Base-by-base conservation (phyloP, 2,888 invertebrate species). In the Agrenia bidenticulata region DNA sequence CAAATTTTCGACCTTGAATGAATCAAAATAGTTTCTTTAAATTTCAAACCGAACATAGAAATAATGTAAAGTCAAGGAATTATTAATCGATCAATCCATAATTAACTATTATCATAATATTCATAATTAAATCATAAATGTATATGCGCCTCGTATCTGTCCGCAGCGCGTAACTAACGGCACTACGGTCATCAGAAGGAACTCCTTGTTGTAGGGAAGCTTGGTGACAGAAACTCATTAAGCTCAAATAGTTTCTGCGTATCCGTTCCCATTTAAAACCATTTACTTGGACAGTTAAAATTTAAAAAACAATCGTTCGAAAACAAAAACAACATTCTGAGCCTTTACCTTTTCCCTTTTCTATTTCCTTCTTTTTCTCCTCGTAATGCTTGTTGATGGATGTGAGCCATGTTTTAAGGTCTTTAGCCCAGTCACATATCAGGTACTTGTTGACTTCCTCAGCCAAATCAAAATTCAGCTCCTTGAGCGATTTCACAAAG, bases 401-500 rank as follows among this genome's bases (percentile, higher is more conserved):
- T n/a, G 58, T 57, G 13, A 72, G 45, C 9, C 69, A 60, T 11
- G 37, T 58, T 2, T 54, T 63, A 17, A 72, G 17, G 37, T 69
- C 72, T 17, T 60, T 56, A 24, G 67, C 61, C 74, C 74, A 74
- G 50, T 73, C 68, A 24, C 63, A 66, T 37, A 74, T 55, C 15
- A 73, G 50, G 49, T 61, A 32, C 15, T 61, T 41, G 13, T 63
- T 67, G 42, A 73, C 39, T 42, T 72, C 65, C 19, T 71, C 69
- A 0, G 65, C 63, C 50, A 73, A 63, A 2, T 67, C 66, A 42
- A 70, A 73, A 19, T 73, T 70, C 5, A 69, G 63, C 23, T 73
- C 73, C 23, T 24, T 63, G 7, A 76, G 26, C 9, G 76, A 78
- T 69, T 89, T 87, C 0, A 95, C 78, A 78, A 89, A 92, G 50